Evolutionary conservation across 2,797 vertebrate genomes (phyloP).

Genomic region (Monodelphis domestica): DNA sequence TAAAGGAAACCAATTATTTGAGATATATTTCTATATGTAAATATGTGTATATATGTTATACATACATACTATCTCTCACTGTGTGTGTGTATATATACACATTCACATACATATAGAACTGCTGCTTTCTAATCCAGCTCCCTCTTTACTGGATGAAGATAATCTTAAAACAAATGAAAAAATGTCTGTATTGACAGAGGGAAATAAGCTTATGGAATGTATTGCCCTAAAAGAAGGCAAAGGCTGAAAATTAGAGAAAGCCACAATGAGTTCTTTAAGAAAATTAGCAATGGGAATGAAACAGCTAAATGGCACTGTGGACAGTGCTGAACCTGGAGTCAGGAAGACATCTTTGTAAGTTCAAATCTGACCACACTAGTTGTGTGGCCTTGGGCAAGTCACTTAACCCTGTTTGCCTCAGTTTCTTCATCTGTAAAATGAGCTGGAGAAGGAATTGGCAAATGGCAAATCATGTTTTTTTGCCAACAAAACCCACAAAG

Average conservation of each 20-base stretch:
- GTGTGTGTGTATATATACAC: no score
- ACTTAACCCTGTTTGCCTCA: no score
- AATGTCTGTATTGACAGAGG: background rate
- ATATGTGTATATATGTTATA: no score
- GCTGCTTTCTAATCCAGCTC: background rate
- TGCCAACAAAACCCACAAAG: no score
- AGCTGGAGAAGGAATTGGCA: no score
- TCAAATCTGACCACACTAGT: no score
- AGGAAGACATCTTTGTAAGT: no score
- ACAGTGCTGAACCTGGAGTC: background rate
- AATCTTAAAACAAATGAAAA: background rate
- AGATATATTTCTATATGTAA: background rate
- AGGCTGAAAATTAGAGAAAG: background rate
- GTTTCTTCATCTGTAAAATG: no score
- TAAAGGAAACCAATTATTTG: background rate
- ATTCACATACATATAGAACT: no score
- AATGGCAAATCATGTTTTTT: no score
- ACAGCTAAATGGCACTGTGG: fast-evolving
- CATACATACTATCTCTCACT: no score
- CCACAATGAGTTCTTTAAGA: background rate
- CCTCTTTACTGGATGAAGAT: background rate
- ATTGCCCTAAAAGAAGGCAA: background rate
- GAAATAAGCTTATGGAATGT: background rate
- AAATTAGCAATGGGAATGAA: background rate
- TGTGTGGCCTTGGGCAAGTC: no score